Percentiles rank a stretch among this genome's conserved stretches.
Conservation (phyloP, 2,797 vertebrate species). For the Hirundo rustica region DNA sequence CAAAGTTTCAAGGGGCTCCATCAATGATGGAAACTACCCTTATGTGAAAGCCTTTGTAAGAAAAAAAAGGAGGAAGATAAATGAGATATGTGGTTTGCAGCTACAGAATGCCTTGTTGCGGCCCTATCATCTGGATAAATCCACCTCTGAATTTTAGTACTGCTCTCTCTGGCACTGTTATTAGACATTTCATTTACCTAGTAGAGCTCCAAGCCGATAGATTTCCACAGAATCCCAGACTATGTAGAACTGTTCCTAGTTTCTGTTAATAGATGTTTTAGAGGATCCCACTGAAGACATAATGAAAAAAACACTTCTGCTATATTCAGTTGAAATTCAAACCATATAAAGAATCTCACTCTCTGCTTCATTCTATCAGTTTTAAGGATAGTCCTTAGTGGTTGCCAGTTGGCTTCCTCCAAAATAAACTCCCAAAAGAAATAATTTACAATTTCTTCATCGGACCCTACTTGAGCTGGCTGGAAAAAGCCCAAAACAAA, state of each 20-base stretch:
- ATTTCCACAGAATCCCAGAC: neutral
- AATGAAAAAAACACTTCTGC: slow-evolving; percentile 38
- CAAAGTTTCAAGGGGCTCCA: neutral
- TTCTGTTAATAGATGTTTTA: neutral
- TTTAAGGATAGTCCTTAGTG: neutral
- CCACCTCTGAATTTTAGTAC: neutral
- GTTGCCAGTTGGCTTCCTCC: neutral
- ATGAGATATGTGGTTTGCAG: neutral
- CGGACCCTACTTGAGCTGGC: neutral
- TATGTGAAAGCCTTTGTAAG: neutral
- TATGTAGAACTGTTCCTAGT: neutral
- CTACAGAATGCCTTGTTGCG: neutral
- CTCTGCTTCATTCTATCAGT: neutral
- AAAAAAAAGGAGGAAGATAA: neutral
- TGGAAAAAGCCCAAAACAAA: neutral
- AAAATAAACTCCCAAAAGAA: neutral
- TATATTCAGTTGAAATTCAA: neutral
- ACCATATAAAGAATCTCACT: neutral
- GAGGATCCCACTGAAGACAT: neutral
- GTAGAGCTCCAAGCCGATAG: neutral
- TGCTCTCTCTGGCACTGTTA: neutral
- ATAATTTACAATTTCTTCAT: neutral
- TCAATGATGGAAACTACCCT: neutral
- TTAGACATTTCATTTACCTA: neutral
- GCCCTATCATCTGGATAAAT: neutral